These are phyloP conservation scores for Autographa pulchrina DNA, from an alignment of 2,888 invertebrate species.

Conservation along the genomic window DNA sequence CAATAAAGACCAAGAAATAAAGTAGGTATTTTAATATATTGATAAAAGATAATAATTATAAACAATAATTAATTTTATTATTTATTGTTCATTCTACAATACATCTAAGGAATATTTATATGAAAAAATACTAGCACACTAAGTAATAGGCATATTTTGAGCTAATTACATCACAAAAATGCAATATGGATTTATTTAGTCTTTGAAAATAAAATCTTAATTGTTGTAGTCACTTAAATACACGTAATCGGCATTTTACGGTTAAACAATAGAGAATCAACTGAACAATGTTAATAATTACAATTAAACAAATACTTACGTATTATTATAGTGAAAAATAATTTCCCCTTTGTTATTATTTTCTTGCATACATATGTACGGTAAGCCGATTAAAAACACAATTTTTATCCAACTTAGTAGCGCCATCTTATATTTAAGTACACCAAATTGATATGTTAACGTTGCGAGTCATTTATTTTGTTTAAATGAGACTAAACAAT, in stretches of 20 bases:
- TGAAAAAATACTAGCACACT: no score
- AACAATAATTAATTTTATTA: no score
- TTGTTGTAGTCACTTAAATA: background rate
- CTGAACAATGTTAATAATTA: background rate
- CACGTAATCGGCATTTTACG: background rate
- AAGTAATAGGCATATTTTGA: background rate
- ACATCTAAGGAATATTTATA: no score
- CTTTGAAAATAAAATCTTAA: background rate
- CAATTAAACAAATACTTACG: slow-evolving; percentile 73
- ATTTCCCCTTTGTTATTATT: slow-evolving; percentile 71
- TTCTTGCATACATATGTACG: slow-evolving; percentile 65
- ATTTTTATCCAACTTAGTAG: slow-evolving; percentile 60
- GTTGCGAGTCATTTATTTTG: slow-evolving; percentile 30
- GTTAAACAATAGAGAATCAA: background rate
- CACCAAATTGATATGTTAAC: slow-evolving; percentile 27
- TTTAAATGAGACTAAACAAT: slow-evolving; percentile 29
- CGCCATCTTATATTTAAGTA: slow-evolving; percentile 61
- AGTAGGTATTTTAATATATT: no score
- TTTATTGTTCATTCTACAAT: no score
- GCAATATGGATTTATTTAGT: slow-evolving; percentile 8
- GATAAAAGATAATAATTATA: no score
- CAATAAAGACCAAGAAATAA: no score
- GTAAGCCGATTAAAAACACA: slow-evolving; percentile 63
- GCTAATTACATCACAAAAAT: background rate
- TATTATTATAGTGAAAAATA: slow-evolving; percentile 83